phyloP scores from a whole-genome alignment of 2,113 vertebrate genomes.

The Hippocampus mohnikei region DNA sequence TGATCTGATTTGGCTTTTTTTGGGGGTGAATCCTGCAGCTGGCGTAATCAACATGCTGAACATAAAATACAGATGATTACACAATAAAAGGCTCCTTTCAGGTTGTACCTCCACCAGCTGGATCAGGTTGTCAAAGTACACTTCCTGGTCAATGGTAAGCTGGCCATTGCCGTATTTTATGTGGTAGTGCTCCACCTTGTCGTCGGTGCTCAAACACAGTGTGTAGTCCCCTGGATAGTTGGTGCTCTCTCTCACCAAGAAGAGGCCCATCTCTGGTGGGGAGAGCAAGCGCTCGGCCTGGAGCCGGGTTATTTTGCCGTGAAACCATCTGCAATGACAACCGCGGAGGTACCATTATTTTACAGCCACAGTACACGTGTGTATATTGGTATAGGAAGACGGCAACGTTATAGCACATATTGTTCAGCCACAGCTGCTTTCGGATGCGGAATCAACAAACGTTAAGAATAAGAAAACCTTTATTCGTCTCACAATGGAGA shows the following conservation, averaged over 20 bases:
- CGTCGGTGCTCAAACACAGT: slow-evolving; percentile 92
- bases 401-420: too few species aligned
- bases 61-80: neutral
- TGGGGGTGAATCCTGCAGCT: too few species aligned
- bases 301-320: slow-evolving; percentile 95
- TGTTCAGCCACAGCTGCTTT: too few species aligned
- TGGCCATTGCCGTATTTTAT: slow-evolving; percentile 91
- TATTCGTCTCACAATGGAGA: too few species aligned
- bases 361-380: neutral
- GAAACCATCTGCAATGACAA: slow-evolving; percentile 84
- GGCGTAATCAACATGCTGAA: too few species aligned
- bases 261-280: slow-evolving; percentile 87
- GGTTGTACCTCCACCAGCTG: slow-evolving; percentile 91
- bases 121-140: slow-evolving; percentile 95
- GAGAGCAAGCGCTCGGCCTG: slow-evolving; percentile 84
- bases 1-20: too few species aligned
- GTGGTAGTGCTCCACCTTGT: slow-evolving; percentile 97
- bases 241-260: slow-evolving; percentile 94
- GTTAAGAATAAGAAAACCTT: too few species aligned
- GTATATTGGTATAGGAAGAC: too few species aligned
- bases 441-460: too few species aligned
- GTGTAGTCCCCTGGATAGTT: slow-evolving; percentile 98
- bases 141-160: slow-evolving; percentile 92
- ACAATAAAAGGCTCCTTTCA: neutral
- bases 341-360: neutral